Evolutionary conservation across 2,113 vertebrate species (phyloP).

Genomic region (Cricetomys ansorgei): DNA sequence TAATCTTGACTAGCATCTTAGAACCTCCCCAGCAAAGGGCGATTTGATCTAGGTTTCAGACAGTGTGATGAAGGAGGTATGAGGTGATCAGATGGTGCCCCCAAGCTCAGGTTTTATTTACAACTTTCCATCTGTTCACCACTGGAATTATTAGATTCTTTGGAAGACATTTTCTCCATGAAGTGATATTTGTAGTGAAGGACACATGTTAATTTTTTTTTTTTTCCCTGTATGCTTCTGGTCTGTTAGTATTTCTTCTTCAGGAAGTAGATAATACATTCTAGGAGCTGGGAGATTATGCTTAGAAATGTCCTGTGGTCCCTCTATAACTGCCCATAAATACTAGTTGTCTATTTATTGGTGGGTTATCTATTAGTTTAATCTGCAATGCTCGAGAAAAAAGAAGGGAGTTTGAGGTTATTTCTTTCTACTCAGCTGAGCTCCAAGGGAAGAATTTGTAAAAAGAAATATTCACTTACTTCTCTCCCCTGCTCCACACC

Average conservation of each 20-base stretch:
- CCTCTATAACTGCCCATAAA: neutral
- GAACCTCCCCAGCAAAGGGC: conserved; percentile 1
- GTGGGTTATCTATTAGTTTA: conserved; percentile 23
- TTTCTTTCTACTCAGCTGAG: conserved; percentile 11
- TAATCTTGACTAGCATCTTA: conserved; percentile 34
- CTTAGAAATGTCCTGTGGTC: neutral
- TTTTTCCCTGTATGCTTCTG: conserved; percentile 1
- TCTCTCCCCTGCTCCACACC: neutral
- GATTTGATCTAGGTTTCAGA: neutral
- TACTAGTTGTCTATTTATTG: neutral
- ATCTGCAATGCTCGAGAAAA: conserved; percentile 17
- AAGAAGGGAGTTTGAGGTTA: neutral
- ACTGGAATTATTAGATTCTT: neutral
- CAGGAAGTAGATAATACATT: neutral
- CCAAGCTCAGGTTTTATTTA: neutral
- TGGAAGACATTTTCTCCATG: neutral
- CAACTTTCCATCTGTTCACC: neutral
- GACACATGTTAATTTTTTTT: neutral
- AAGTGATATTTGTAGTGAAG: neutral
- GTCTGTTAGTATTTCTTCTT: neutral
- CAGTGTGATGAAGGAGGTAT: neutral
- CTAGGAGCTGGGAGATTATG: neutral
- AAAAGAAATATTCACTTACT: neutral
- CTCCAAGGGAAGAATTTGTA: conserved; percentile 6
- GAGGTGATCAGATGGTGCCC: neutral